Base-by-base conservation (phyloP, 2,888 invertebrate genomes). In the Chalcosyrphus nemorum region DNA sequence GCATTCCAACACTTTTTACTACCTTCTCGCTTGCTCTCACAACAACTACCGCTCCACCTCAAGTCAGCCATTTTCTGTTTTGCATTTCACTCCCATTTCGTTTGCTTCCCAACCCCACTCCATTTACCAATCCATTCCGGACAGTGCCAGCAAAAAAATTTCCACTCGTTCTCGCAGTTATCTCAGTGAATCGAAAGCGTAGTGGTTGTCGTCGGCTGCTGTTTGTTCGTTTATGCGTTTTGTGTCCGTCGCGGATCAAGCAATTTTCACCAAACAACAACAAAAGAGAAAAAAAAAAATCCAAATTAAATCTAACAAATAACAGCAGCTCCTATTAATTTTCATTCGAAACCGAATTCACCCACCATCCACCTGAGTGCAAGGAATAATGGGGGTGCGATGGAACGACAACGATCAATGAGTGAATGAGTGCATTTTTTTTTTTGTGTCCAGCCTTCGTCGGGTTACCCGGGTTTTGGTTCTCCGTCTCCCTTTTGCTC, bases 401-500 rank as follows among this genome's bases (percentile, higher is more conserved):
- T 84, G 84, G 84, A 80, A 84, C 68, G 84, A 63, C 84, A 65
- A 71, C 80, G 78, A 75, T 75, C 84, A 80, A 75, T 80, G 77
- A 84, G 63, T 68, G 77, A 77, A 72, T 81, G 76, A 82, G 72
- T 82, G 82, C 74, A 74, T 78, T 57, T 78, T 78, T 29, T 56
- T 45, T 21, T 29, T 68, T 29, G n/a, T 29, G 7, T 29, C 56
- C 43, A 43, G 29, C 38, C 27, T 13, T 65, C 43, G 54, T 59
- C 65, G 82, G 66, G 66, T 52, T 66, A 78, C 66, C 77, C 82
- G 72, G 77, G 77, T 27, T 52, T 66, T 77, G 41, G n/a, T 61
- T 17, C 24, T 71, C 54, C 61, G 9, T 63, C 56, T 27, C 61
- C 56, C 61, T 57, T n/a, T n/a, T 61, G 47, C 66, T 71, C 68